A percentile compares a stretch with the other conserved stretches of the same genome.
phyloP scores from a whole-genome alignment of 2,113 vertebrate species.

The Platysteira castanea region DNA sequence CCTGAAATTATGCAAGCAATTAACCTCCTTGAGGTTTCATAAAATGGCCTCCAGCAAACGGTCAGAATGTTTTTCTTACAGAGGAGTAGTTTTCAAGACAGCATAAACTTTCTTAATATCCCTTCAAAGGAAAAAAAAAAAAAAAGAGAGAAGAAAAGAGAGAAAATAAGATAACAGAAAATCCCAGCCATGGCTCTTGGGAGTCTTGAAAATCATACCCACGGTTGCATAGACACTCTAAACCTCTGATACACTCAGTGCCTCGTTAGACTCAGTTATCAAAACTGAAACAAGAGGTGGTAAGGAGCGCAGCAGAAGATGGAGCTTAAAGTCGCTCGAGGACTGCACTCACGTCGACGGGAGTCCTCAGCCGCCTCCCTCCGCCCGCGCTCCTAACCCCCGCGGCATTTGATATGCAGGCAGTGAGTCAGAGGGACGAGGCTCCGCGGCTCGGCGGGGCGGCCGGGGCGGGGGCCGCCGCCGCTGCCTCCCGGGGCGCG shows the following conservation, averaged over 20 bases:
- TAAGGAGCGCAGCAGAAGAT: constrained; percentile 28
- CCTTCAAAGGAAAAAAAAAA: neutral
- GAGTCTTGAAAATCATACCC: constrained; percentile 45
- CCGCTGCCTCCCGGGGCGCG: neutral
- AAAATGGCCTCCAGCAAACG: constrained; percentile 54
- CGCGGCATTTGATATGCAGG: neutral
- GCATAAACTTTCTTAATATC: constrained; percentile 22
- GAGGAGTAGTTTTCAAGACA: neutral
- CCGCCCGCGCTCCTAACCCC: neutral
- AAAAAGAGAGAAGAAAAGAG: too few relatives aligned
- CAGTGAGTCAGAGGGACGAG: neutral
- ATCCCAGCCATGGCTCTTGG: neutral
- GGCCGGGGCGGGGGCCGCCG: neutral
- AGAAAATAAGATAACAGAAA: neutral
- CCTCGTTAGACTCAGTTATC: constrained; percentile 8
- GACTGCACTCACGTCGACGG: neutral
- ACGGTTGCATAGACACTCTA: neutral
- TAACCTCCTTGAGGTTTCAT: constrained; percentile 26
- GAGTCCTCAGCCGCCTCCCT: neutral
- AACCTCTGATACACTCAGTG: neutral
- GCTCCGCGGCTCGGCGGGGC: neutral
- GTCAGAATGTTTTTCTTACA: neutral
- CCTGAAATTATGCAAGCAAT: constrained; percentile 19
- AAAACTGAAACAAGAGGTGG: constrained; percentile 31
- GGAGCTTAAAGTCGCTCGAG: constrained; percentile 37